Percentiles rank a stretch among this genome's conserved stretches.
Evolutionary conservation across 2,797 vertebrate species (phyloP).

Genomic region (Periophthalmus magnuspinnatus): DNA sequence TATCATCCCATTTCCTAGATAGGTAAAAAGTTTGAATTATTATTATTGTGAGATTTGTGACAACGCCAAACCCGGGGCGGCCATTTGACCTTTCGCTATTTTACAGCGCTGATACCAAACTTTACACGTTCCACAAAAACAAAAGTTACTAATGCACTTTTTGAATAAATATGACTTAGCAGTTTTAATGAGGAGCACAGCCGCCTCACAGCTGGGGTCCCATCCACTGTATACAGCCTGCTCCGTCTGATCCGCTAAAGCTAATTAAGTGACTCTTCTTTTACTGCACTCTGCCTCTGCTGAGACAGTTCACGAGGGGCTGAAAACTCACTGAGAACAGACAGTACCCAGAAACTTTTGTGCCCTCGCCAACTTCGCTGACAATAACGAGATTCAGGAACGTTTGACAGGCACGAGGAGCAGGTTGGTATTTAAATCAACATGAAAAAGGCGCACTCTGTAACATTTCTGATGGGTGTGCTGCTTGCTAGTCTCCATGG

Average conservation of each 20-base stretch:
- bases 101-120: neutral
- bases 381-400: neutral
- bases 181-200: constrained; percentile 52
- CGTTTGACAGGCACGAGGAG: no score
- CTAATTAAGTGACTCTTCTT: constrained; percentile 51
- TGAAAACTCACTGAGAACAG: neutral
- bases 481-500: no score
- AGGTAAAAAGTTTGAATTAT: no score
- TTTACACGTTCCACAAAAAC: neutral
- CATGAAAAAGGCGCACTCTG: no score
- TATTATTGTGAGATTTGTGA: no score
- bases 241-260: constrained; percentile 32
- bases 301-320: neutral
- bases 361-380: neutral
- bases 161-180: constrained; percentile 41
- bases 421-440: neutral
- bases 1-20: no score
- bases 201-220: constrained; percentile 39
- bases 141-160: neutral
- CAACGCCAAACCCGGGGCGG: no score
- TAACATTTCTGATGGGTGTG: no score
- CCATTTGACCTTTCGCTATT: neutral
- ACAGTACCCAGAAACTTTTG: neutral
- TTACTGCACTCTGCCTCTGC: constrained; percentile 16
- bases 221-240: constrained; percentile 21